Evolutionary conservation across 2,888 invertebrate species (phyloP).

Genomic region (Drosophila nr. fundita): DNA sequence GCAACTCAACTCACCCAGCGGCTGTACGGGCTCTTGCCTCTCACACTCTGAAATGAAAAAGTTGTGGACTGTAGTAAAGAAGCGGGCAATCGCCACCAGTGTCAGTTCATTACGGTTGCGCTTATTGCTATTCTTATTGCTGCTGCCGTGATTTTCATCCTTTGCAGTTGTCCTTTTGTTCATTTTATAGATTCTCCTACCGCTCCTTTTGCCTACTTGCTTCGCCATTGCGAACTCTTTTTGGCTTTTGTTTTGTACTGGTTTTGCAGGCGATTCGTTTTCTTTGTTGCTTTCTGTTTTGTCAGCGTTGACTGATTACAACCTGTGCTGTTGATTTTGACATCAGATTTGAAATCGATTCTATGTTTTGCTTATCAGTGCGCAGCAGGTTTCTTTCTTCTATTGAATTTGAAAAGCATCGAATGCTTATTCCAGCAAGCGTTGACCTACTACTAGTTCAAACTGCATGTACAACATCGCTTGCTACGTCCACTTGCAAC

Average conservation of each 20-base stretch:
- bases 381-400: background rate
- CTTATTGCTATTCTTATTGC: background rate
- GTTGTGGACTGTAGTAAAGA: constrained; percentile 6
- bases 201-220: background rate
- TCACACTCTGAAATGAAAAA: constrained; percentile 34
- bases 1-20: constrained; percentile 42
- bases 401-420: background rate
- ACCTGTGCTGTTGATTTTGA: constrained; percentile 15
- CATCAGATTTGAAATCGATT: constrained; percentile 14
- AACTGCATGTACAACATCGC: background rate
- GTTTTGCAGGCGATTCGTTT: background rate
- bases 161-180: background rate
- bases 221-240: constrained; percentile 7
- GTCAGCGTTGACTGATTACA: constrained; percentile 33
- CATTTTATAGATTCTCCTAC: background rate
- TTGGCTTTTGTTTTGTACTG: background rate
- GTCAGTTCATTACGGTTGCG: background rate
- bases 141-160: background rate
- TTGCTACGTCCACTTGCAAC: background rate
- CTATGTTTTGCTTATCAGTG: background rate
- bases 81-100: background rate
- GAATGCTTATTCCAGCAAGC: background rate
- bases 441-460: background rate
- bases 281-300: background rate
- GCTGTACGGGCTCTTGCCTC: constrained; percentile 27